Evolutionary conservation across 2,113 vertebrate species (phyloP).

Genomic region (Calonectris borealis): DNA sequence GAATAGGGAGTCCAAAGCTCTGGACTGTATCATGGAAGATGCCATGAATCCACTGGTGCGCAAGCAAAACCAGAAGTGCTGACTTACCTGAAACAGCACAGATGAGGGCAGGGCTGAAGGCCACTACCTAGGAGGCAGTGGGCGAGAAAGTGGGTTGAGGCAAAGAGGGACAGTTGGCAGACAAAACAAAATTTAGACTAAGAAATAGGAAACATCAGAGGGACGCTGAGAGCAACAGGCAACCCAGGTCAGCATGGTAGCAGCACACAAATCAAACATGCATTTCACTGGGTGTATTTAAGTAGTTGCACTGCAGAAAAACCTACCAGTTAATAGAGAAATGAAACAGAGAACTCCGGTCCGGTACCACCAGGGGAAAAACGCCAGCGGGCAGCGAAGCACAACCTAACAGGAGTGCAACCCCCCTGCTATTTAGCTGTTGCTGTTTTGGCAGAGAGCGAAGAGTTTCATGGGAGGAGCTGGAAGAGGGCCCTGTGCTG

Average conservation of each 20-base stretch:
- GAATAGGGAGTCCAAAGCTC: background rate
- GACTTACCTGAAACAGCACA: background rate
- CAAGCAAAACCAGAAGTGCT: background rate
- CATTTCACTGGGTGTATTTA: background rate
- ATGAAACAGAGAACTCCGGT: background rate
- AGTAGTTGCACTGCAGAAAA: background rate
- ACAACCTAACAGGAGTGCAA: background rate
- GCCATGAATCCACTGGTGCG: background rate
- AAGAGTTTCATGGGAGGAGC: background rate
- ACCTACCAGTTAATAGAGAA: background rate
- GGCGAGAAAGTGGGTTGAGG: background rate
- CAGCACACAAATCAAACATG: background rate
- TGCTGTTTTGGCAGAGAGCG: background rate
- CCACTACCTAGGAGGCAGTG: background rate
- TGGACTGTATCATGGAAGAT: background rate
- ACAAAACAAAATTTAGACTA: background rate
- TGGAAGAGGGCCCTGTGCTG: background rate
- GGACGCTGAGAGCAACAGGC: background rate
- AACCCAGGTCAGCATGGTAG: background rate
- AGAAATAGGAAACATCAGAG: background rate
- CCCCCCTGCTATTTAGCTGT: background rate
- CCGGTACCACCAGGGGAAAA: background rate
- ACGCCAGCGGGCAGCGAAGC: background rate
- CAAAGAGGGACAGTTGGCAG: background rate
- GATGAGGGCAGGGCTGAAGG: background rate